phyloP scores from a whole-genome alignment of 2,113 vertebrate species.

The Salvelinus namaycush region DNA sequence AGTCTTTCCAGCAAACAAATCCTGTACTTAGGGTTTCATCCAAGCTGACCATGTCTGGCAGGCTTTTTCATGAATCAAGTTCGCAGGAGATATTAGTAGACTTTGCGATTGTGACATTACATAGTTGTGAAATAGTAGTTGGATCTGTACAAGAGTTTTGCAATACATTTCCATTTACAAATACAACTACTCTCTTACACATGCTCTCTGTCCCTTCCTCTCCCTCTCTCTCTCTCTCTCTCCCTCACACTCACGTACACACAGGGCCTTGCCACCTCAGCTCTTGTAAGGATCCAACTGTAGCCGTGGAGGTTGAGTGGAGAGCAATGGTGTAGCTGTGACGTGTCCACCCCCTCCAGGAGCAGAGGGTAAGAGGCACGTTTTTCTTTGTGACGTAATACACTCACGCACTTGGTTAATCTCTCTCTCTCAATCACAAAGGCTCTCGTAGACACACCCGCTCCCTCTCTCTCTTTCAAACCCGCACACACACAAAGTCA shows the following conservation, averaged over 20 bases:
- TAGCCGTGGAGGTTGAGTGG: slow-evolving; percentile 47
- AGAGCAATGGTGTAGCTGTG: slow-evolving; percentile 49
- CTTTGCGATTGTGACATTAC: slow-evolving; percentile 29
- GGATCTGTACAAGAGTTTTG: slow-evolving; percentile 42
- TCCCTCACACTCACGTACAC: slow-evolving; percentile 46
- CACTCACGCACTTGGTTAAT: slow-evolving; percentile 36
- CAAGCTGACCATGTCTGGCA: not conserved
- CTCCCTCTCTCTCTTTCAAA: slow-evolving; percentile 6
- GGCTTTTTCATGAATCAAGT: not conserved
- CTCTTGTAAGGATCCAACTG: slow-evolving; percentile 49
- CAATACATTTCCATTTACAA: slow-evolving; percentile 40
- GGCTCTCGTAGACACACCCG: not conserved
- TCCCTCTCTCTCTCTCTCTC: not conserved
- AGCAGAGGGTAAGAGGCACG: slow-evolving; percentile 46
- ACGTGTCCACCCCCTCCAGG: slow-evolving; percentile 56
- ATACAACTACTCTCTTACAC: slow-evolving; percentile 54
- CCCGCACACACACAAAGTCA: not conserved
- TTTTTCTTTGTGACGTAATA: slow-evolving; percentile 17
- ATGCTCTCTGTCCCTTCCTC: slow-evolving; percentile 38
- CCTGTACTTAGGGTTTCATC: not conserved
- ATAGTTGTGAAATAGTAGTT: slow-evolving; percentile 35
- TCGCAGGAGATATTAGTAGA: slow-evolving; percentile 1
- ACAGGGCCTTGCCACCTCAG: slow-evolving; percentile 59
- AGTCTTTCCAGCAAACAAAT: not conserved
- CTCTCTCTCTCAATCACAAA: slow-evolving; percentile 1